Evolutionary conservation across 2,888 invertebrate species (phyloP).

Genomic region (Temnothorax ravouxi): DNA sequence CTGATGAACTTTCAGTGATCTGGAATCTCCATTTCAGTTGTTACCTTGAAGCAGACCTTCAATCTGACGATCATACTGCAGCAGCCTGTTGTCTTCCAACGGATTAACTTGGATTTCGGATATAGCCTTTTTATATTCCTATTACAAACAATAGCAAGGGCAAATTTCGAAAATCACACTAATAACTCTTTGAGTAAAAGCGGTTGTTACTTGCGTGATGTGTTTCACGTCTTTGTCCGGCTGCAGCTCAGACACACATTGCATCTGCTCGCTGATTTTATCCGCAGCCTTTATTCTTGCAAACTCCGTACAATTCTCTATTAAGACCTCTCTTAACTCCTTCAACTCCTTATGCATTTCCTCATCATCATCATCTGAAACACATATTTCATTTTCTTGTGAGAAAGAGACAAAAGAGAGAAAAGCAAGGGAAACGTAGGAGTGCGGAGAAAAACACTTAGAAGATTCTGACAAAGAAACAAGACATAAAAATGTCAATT

Average conservation of each 20-base stretch:
- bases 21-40: not conserved
- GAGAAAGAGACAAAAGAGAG: not conserved
- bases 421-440: not conserved
- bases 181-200: not conserved
- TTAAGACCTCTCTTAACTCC: slow-evolving; percentile 69
- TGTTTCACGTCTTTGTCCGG: slow-evolving; percentile 11
- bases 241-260: not conserved
- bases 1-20: not conserved
- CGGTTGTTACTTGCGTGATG: slow-evolving; percentile 32
- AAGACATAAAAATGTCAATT: too few relatives aligned
- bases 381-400: not conserved
- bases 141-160: slow-evolving; percentile 28
- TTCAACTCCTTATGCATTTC: slow-evolving; percentile 69
- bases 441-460: not conserved
- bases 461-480: not conserved
- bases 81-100: slow-evolving; percentile 58
- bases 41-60: slow-evolving; percentile 72
- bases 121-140: slow-evolving; percentile 72
- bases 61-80: slow-evolving; percentile 70
- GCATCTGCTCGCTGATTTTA: slow-evolving; percentile 40
- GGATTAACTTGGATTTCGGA: slow-evolving; percentile 60
- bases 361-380: slow-evolving; percentile 7
- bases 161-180: not conserved
- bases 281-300: slow-evolving; percentile 65
- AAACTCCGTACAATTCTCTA: slow-evolving; percentile 67